These are phyloP conservation scores for Berghia stephanieae DNA, from an alignment of 1,140 invertebrate genomes.

Conservation along the genomic window DNA sequence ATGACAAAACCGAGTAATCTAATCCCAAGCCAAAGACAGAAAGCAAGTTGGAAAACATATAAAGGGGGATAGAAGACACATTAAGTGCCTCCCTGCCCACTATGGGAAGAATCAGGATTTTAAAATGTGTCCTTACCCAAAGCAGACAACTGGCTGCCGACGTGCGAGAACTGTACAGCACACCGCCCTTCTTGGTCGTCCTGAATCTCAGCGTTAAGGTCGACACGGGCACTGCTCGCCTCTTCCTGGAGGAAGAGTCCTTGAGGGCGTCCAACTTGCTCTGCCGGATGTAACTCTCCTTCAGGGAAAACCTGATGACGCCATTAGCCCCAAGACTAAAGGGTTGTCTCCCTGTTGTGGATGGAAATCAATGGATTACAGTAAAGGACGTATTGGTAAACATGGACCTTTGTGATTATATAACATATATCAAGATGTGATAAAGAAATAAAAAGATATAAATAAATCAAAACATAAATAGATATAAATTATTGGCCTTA, in stretches of 20 bases:
- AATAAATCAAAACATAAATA: too few species aligned
- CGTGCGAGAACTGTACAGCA: constrained; percentile 72
- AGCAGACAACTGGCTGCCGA: constrained; percentile 32
- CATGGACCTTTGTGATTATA: too few species aligned
- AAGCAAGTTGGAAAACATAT: too few species aligned
- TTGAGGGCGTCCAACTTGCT: constrained; percentile 66
- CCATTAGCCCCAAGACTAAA: constrained; percentile 80
- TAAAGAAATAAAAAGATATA: too few species aligned
- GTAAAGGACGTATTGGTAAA: too few species aligned
- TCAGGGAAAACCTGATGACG: constrained; percentile 81
- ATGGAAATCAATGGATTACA: constrained; percentile 18
- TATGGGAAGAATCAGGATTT: too few species aligned
- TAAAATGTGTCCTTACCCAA: constrained; percentile 54
- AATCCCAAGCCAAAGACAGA: too few species aligned
- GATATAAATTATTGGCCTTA: too few species aligned
- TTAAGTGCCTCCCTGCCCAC: too few species aligned
- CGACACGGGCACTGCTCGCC: constrained; percentile 34
- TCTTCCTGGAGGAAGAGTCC: background rate
- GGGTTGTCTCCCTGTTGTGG: constrained; percentile 75
- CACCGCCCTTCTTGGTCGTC: constrained; percentile 79
- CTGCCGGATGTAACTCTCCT: constrained; percentile 85
- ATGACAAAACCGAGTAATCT: too few species aligned
- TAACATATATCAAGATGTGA: too few species aligned
- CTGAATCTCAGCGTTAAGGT: constrained; percentile 82
- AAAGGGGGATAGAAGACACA: too few species aligned